Evolutionary conservation across 2,888 invertebrate genomes (phyloP).

Genomic region (Laothoe populi): DNA sequence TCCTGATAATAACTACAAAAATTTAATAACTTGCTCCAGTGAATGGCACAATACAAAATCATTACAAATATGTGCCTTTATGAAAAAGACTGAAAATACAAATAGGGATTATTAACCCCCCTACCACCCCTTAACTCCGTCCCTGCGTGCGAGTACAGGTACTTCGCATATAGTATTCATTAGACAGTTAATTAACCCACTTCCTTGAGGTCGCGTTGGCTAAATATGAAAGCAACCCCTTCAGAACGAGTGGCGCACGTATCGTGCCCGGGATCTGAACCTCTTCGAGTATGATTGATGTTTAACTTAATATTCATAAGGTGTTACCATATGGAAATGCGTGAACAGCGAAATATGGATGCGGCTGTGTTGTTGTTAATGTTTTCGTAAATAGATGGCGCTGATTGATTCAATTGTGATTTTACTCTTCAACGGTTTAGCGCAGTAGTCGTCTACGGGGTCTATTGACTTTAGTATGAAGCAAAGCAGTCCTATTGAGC

Average conservation of each 20-base stretch:
- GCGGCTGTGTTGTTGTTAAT: slow-evolving; percentile 28
- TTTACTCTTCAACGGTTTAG: neutral
- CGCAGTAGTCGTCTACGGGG: no score
- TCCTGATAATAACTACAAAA: no score
- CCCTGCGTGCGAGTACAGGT: slow-evolving; percentile 2
- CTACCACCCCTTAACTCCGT: neutral
- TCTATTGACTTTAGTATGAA: no score
- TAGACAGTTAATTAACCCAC: slow-evolving; percentile 61
- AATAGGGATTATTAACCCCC: neutral
- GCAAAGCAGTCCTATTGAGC: no score
- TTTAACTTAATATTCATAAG: slow-evolving; percentile 79
- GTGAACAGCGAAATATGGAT: slow-evolving; percentile 41
- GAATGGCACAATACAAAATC: no score
- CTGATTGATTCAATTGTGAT: slow-evolving; percentile 1
- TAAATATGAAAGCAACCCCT: slow-evolving; percentile 50
- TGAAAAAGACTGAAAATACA: no score
- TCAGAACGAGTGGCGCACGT: slow-evolving; percentile 58
- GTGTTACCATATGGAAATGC: slow-evolving; percentile 63
- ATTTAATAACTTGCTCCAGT: no score
- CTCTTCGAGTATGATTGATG: slow-evolving; percentile 74
- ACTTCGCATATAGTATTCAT: slow-evolving; percentile 42
- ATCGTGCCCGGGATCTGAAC: slow-evolving; percentile 58
- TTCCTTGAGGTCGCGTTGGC: slow-evolving; percentile 44
- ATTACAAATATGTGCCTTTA: no score
- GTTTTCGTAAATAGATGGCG: slow-evolving; percentile 11